phyloP scores from a whole-genome alignment of 1,140 invertebrate genomes.

The Euura lappo region DNA sequence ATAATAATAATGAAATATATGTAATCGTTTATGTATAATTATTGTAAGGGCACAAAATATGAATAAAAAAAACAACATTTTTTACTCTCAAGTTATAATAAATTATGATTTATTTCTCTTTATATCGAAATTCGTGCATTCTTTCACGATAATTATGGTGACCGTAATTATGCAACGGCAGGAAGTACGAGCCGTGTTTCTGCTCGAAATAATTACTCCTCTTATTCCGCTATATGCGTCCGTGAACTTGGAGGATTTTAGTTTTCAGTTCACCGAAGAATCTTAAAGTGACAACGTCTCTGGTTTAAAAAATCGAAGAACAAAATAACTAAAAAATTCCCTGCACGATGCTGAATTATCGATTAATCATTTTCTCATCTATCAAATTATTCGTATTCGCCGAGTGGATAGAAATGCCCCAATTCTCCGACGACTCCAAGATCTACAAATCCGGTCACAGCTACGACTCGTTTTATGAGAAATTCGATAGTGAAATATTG shows the following conservation, averaged over 20 bases:
- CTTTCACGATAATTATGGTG: neutral
- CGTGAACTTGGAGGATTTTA: neutral
- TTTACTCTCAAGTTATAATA: slow-evolving; percentile 3
- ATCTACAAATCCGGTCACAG: slow-evolving; percentile 37
- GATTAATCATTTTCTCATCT: neutral
- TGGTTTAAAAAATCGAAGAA: too few species aligned
- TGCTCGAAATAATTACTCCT: slow-evolving; percentile 1
- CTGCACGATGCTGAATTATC: neutral
- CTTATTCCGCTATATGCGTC: neutral
- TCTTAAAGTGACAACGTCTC: neutral
- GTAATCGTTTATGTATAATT: slow-evolving; percentile 8
- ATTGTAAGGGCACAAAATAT: slow-evolving; percentile 13
- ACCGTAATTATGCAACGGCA: neutral
- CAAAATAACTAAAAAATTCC: neutral
- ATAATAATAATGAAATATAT: neutral
- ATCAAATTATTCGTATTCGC: slow-evolving; percentile 2
- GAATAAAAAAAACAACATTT: slow-evolving; percentile 4
- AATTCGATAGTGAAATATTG: neutral
- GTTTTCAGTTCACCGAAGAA: neutral
- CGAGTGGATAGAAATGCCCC: slow-evolving; percentile 54
- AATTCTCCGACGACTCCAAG: slow-evolving; percentile 49
- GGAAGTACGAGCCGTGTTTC: neutral
- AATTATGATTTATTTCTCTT: too few species aligned
- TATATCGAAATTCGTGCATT: neutral
- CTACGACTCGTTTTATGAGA: neutral